phyloP scores from a whole-genome alignment of 1,140 invertebrate species.

The Acromyrmex heyeri region DNA sequence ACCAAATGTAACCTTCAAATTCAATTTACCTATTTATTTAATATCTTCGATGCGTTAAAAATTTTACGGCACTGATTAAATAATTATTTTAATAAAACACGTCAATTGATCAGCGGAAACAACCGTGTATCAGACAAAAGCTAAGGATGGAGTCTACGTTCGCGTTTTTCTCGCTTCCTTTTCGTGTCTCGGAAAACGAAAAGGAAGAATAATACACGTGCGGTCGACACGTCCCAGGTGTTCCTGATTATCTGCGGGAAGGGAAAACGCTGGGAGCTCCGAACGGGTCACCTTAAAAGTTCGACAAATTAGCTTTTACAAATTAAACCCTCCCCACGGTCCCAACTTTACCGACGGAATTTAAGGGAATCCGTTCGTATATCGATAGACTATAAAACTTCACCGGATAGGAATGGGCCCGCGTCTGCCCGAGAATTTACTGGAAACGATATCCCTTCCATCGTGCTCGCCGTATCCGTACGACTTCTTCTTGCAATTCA shows the following conservation, averaged over 20 bases:
- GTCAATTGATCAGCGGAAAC: background rate
- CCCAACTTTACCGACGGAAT: slow-evolving; percentile 75
- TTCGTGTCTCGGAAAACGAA: slow-evolving; percentile 12
- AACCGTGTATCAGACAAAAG: background rate
- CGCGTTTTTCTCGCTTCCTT: slow-evolving; percentile 20
- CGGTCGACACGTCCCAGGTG: slow-evolving; percentile 45
- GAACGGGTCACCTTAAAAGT: slow-evolving; percentile 78
- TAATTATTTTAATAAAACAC: slow-evolving; percentile 10
- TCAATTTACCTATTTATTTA: background rate
- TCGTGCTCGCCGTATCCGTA: slow-evolving; percentile 50
- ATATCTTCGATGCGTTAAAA: background rate
- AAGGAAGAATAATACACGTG: slow-evolving; percentile 41
- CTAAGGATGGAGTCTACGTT: background rate
- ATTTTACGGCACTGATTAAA: background rate
- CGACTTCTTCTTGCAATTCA: slow-evolving; percentile 63
- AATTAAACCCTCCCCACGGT: slow-evolving; percentile 80
- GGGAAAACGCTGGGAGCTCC: slow-evolving; percentile 7
- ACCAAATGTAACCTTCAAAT: background rate
- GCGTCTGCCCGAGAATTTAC: slow-evolving; percentile 76
- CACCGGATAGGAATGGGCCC: slow-evolving; percentile 17
- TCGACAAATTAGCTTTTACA: slow-evolving; percentile 85
- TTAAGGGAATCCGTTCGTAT: slow-evolving; percentile 78
- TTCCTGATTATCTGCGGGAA: slow-evolving; percentile 48
- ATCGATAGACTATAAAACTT: slow-evolving; percentile 80
- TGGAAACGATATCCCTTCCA: slow-evolving; percentile 74